phyloP scores from a whole-genome alignment of 2,888 invertebrate species.

The Brenthis hecate region DNA sequence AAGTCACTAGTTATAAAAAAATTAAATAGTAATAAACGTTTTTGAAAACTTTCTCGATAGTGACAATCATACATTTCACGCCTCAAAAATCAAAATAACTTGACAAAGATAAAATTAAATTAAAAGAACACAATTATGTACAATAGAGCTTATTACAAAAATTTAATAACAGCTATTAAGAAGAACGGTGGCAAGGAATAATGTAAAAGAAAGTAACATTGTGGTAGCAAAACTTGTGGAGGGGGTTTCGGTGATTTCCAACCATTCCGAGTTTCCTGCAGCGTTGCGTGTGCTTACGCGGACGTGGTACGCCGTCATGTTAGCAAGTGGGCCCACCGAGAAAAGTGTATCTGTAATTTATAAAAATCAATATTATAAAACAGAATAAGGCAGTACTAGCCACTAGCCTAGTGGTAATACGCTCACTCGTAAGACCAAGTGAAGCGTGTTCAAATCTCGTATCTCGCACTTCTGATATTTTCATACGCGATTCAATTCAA shows the following conservation, averaged over 20 bases:
- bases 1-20: not conserved
- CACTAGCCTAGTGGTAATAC: too few relatives aligned
- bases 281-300: slow-evolving; percentile 65
- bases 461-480: too few relatives aligned
- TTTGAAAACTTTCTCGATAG: not conserved
- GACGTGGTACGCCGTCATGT: slow-evolving; percentile 61
- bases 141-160: slow-evolving; percentile 16
- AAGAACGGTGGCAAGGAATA: slow-evolving; percentile 48
- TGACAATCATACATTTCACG: not conserved
- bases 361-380: slow-evolving; percentile 9
- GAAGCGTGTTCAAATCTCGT: too few relatives aligned
- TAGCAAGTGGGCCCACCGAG: slow-evolving; percentile 57
- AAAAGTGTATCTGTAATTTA: slow-evolving; percentile 48
- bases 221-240: slow-evolving; percentile 50
- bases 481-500: too few relatives aligned
- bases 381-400: not conserved
- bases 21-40: not conserved
- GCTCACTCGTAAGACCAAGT: too few relatives aligned
- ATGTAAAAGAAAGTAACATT: slow-evolving; percentile 41
- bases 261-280: slow-evolving; percentile 70
- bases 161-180: slow-evolving; percentile 42
- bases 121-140: slow-evolving; percentile 2
- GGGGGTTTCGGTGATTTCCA: slow-evolving; percentile 48
- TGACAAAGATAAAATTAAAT: not conserved
- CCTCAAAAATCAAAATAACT: not conserved